A percentile compares a stretch with the other conserved stretches of the same genome.
Evolutionary conservation across 1,140 invertebrate species (phyloP).

Genomic region (Atta texana): DNA sequence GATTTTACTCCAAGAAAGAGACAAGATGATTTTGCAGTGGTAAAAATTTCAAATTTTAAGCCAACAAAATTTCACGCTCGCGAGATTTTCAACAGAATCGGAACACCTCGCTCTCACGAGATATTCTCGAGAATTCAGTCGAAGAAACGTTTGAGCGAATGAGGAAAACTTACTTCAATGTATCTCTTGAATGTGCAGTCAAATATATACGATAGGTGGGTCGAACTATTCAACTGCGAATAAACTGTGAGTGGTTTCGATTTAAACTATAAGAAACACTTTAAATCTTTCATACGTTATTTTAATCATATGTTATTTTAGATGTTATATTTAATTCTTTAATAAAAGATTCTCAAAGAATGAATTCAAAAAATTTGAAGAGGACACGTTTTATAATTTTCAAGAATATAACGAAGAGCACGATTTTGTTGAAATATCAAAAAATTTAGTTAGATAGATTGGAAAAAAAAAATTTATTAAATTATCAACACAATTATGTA

Average conservation of each 20-base stretch:
- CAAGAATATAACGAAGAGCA: neutral
- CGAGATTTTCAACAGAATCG: constrained; percentile 39
- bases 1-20: constrained; percentile 30
- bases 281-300: neutral
- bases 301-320: neutral
- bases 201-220: constrained; percentile 2
- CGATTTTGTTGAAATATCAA: too few relatives aligned
- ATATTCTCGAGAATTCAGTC: constrained; percentile 24
- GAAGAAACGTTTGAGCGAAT: constrained; percentile 42
- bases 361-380: neutral
- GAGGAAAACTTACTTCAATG: constrained; percentile 19
- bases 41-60: constrained; percentile 55
- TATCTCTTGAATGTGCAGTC: constrained; percentile 42
- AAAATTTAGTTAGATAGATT: too few relatives aligned
- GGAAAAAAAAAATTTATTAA: too few relatives aligned
- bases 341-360: neutral
- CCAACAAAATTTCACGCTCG: constrained; percentile 51
- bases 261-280: constrained; percentile 22
- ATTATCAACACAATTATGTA: too few relatives aligned
- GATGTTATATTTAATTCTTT: neutral
- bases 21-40: neutral
- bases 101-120: neutral
- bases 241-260: constrained; percentile 5
- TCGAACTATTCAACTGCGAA: neutral
- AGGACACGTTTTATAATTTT: neutral